These are phyloP conservation scores for Grapholita molesta DNA, from an alignment of 1,140 invertebrate genomes.

Conservation along the genomic window DNA sequence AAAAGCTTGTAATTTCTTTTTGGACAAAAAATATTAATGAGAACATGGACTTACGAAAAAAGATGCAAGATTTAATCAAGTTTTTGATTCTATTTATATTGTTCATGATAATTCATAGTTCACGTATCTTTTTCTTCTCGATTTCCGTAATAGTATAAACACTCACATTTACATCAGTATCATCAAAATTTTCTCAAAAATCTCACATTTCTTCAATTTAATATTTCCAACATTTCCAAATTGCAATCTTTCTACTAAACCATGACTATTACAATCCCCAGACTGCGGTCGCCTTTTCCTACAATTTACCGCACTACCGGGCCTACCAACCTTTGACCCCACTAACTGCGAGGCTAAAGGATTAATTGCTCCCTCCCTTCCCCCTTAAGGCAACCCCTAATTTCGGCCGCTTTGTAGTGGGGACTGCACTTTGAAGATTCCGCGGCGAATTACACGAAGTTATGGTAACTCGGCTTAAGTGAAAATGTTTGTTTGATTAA, in stretches of 20 bases:
- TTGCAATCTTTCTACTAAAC: not conserved
- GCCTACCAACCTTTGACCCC: conserved; percentile 7
- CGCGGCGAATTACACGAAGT: not conserved
- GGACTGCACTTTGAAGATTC: conserved; percentile 10
- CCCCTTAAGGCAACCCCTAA: not conserved
- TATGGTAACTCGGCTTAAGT: conserved; percentile 7
- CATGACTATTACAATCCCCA: not conserved
- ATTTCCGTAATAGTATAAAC: too few species aligned
- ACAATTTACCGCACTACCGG: not conserved
- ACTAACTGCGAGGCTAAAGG: not conserved
- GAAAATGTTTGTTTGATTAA: conserved; percentile 12
- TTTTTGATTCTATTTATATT: too few species aligned
- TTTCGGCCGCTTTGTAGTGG: conserved; percentile 7
- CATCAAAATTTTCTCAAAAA: too few species aligned
- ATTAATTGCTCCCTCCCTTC: not conserved
- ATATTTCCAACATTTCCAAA: not conserved
- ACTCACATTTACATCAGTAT: too few species aligned
- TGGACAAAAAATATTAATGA: too few species aligned
- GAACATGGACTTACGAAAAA: too few species aligned
- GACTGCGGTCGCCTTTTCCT: not conserved
- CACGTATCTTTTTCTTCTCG: too few species aligned
- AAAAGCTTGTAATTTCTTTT: too few species aligned
- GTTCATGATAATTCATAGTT: too few species aligned
- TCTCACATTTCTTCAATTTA: not conserved
- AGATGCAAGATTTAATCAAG: too few species aligned